Evolutionary conservation across 2,113 vertebrate genomes (phyloP).

Genomic region (Eulacestoma nigropectus): DNA sequence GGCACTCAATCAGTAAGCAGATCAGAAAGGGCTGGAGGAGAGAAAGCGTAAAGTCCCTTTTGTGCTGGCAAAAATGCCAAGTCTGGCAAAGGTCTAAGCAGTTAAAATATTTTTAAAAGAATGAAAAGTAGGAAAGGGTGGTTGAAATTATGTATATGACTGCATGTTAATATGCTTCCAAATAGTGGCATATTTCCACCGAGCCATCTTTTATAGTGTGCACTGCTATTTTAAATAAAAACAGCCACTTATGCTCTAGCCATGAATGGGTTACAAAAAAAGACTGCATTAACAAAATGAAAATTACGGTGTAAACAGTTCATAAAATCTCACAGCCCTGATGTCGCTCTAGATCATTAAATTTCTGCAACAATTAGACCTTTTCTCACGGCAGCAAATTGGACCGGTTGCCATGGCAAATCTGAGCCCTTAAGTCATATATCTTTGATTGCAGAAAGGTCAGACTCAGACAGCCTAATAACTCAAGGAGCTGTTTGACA

Average conservation of each 20-base stretch:
- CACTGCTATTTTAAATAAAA: conserved; percentile 73
- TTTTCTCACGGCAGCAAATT: conserved; percentile 99
- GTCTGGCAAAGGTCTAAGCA: conserved; percentile 72
- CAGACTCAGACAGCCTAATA: conserved; percentile 99
- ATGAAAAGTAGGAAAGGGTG: conserved; percentile 60
- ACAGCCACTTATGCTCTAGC: conserved; percentile 76
- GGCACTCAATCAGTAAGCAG: conserved; percentile 72
- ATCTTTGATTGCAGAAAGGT: conserved; percentile 99
- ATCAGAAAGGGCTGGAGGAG: conserved; percentile 61
- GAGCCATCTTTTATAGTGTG: conserved; percentile 46
- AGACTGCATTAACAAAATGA: conserved; percentile 99
- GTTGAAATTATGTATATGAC: conserved; percentile 62
- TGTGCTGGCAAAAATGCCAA: conserved; percentile 63
- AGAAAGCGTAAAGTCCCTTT: conserved; percentile 62
- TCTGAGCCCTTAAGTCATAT: conserved; percentile 99
- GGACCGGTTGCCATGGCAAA: conserved; percentile 99
- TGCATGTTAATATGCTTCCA: conserved; percentile 49
- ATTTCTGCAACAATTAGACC: conserved; percentile 99
- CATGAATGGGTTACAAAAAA: conserved; percentile 84
- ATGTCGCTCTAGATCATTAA: conserved; percentile 99
- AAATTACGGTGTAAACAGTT: conserved; percentile 99
- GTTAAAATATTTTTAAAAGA: conserved; percentile 77
- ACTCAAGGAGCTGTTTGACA: conserved; percentile 99
- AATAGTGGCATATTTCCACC: conserved; percentile 50
- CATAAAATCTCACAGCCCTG: conserved; percentile 99